Base-by-base conservation (phyloP, 2,113 vertebrate species). In the Phrynosoma platyrhinos region DNA sequence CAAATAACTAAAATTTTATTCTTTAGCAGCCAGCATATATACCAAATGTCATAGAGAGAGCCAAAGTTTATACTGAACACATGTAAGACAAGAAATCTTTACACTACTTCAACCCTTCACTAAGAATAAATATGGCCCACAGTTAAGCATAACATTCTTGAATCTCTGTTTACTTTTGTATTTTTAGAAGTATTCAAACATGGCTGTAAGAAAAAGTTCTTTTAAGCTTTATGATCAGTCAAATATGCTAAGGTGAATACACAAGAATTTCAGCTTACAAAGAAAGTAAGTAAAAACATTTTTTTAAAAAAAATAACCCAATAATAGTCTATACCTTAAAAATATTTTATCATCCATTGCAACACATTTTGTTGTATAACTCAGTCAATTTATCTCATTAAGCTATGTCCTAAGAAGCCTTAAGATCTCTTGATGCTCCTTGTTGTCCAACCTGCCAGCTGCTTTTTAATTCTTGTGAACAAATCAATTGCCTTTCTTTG, bases 301-400 rank as follows among this genome's bases (percentile, higher is more conserved):
- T 36, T 47, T 47, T 47, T 47, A 91, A 91, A 91, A 87, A 82
- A 14, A 83, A 14, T 25, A 87, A 96, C 89, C 95, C 92, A 93
- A 71, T 93, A 91, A 90, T 92, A 94, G 95, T 85, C 87, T 96
- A 96, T 97, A 97, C 96, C 96, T 97, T 93, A 82, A 95, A 96
- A 95, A 96, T 94, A 94, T 97, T 87, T 92, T 95, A 96, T 97
- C 96, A 96, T 92, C 94, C 93, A 95, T 92, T 92, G 92, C 94
- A 96, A 96, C 91, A 94, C 84, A 95, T 90, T 90, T 71, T 71
- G 68, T 55, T 0, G 4, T 86, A 92, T 93, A 90, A 91, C 87
- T 89, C 82, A 91, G 87, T 93, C 47, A 68, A 90, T 87, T 94
- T 88, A 93, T 85, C 42, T 95, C 87, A 92, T 94, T 95, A 94